Evolutionary conservation across 2,113 vertebrate genomes (phyloP).

Genomic region (Percina caprodes): DNA sequence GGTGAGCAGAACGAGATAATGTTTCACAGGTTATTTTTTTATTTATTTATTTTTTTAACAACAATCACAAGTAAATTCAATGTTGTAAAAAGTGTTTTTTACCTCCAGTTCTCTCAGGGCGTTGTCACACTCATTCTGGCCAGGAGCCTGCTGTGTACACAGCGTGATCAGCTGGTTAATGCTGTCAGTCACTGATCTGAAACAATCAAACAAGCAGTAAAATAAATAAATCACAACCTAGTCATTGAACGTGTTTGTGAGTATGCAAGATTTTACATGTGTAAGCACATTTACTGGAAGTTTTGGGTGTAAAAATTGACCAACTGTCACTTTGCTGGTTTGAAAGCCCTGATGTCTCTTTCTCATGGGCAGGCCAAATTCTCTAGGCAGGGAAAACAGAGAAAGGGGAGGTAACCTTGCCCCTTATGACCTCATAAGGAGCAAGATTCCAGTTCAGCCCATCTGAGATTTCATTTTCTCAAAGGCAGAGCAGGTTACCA

Average conservation of each 20-base stretch:
- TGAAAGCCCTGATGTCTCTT: too few species aligned
- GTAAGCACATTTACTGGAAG: neutral
- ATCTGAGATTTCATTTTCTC: too few species aligned
- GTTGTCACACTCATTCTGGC: constrained; percentile 99
- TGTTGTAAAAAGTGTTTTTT: constrained; percentile 21
- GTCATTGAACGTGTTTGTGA: neutral
- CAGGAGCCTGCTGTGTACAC: constrained; percentile 97
- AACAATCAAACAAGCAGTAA: constrained; percentile 41
- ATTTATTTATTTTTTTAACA: neutral
- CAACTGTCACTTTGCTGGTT: too few species aligned
- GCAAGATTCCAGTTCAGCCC: too few species aligned
- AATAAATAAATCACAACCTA: neutral
- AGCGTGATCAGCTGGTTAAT: constrained; percentile 98
- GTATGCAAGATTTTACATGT: neutral
- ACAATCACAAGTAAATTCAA: neutral
- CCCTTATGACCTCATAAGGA: too few species aligned
- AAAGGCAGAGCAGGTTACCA: too few species aligned
- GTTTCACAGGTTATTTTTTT: neutral
- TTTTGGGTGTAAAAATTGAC: too few species aligned
- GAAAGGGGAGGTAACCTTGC: too few species aligned
- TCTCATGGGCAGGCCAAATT: too few species aligned
- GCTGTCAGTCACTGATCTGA: constrained; percentile 97
- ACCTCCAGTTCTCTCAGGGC: constrained; percentile 98
- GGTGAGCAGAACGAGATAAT: neutral
- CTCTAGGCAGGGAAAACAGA: too few species aligned